Evolutionary conservation across 2,113 vertebrate genomes (phyloP).

Genomic region (Echinops telfairi): DNA sequence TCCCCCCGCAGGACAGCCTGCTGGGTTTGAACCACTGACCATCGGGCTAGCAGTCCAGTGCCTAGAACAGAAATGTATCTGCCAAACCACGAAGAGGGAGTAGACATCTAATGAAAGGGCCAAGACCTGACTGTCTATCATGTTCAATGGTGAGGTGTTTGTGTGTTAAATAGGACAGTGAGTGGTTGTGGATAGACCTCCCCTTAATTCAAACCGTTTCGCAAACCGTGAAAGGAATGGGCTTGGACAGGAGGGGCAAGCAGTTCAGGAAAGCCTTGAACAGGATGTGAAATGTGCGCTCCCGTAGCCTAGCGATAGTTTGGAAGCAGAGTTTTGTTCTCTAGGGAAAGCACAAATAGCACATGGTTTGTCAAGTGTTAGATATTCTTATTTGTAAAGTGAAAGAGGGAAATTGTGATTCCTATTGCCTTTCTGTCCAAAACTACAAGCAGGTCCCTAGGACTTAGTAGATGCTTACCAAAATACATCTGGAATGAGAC

Average conservation of each 20-base stretch:
- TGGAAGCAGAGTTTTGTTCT: background rate
- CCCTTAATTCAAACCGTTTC: background rate
- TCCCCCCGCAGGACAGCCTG: too few relatives aligned
- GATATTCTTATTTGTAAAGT: background rate
- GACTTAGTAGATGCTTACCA: background rate
- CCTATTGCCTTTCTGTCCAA: background rate
- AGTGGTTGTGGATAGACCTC: background rate
- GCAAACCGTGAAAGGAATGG: background rate
- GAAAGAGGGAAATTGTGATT: conserved; percentile 10
- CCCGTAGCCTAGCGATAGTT: background rate
- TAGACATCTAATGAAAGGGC: background rate
- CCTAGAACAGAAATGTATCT: background rate
- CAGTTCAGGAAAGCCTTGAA: background rate
- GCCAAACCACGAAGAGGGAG: background rate
- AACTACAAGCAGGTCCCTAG: background rate
- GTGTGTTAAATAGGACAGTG: background rate
- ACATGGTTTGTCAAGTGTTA: background rate
- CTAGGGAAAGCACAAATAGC: background rate
- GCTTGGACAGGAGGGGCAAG: background rate
- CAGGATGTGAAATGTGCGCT: background rate
- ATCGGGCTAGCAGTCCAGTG: background rate
- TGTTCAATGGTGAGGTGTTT: background rate
- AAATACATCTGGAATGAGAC: background rate
- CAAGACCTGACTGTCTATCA: background rate
- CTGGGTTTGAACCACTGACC: too few relatives aligned